phyloP scores from a whole-genome alignment of 2,888 invertebrate species.

The Volucella bombylans region DNA sequence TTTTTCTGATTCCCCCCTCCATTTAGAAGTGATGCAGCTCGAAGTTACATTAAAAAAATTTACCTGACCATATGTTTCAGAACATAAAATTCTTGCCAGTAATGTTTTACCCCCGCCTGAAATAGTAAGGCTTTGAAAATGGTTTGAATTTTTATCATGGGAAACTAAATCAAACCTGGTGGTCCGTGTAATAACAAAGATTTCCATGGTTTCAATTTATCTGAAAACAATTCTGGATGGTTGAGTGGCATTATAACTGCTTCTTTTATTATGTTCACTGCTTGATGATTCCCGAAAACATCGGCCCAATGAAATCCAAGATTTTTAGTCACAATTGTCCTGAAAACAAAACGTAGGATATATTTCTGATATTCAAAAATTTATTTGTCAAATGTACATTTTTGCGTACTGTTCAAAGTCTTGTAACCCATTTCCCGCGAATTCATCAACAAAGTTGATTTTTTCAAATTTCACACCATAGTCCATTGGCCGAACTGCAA shows the following conservation, averaged over 20 bases:
- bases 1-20: conserved; percentile 98
- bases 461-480: conserved; percentile 51
- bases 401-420: conserved; percentile 60
- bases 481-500: conserved; percentile 48
- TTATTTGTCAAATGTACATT: conserved; percentile 13
- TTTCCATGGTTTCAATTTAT: conserved; percentile 91
- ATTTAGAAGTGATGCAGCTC: conserved; percentile 95
- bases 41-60: conserved; percentile 96
- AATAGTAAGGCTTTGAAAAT: background rate
- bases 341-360: conserved; percentile 5
- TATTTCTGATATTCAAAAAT: no score
- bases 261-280: conserved; percentile 91
- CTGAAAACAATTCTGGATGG: conserved; percentile 88
- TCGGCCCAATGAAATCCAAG: conserved; percentile 90
- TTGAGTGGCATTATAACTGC: conserved; percentile 91
- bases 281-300: conserved; percentile 89
- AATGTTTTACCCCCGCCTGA: conserved; percentile 93
- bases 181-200: conserved; percentile 87
- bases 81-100: conserved; percentile 93
- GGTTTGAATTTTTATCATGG: background rate
- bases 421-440: conserved; percentile 42
- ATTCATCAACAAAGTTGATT: conserved; percentile 32
- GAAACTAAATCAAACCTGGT: conserved; percentile 79
- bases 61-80: conserved; percentile 86
- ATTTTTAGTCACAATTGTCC: conserved; percentile 79